Evolutionary conservation across 1,140 invertebrate genomes (phyloP).

Genomic region (Drosophila repleta): DNA sequence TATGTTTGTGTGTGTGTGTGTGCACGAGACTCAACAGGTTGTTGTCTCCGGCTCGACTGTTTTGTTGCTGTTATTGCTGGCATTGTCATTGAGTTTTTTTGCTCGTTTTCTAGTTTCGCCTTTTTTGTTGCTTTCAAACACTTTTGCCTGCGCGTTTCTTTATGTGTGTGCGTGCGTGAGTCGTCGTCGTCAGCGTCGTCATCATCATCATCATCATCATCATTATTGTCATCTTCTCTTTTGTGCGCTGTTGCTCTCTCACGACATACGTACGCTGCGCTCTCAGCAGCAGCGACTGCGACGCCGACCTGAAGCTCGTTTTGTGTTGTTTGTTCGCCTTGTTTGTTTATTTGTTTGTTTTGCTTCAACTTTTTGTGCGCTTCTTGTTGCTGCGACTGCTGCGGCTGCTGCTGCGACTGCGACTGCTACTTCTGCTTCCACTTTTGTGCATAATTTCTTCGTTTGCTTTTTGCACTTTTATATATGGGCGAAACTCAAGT

Average conservation of each 20-base stretch:
- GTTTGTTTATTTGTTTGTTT: conserved; percentile 77
- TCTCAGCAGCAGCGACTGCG: conserved; percentile 29
- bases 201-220: conserved; percentile 10
- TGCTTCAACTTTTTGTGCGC: conserved; percentile 32
- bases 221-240: conserved; percentile 67
- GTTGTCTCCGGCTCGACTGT: conserved; percentile 64
- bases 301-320: conserved; percentile 30
- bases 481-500: conserved; percentile 67
- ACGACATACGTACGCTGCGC: conserved; percentile 25
- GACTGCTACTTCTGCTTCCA: conserved; percentile 6
- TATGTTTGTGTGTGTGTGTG: conserved; percentile 33
- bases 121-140: conserved; percentile 72
- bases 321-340: conserved; percentile 55
- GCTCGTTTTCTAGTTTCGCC: conserved; percentile 74
- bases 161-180: conserved; percentile 43
- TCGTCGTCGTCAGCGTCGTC: conserved; percentile 14
- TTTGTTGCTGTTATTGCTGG: conserved; percentile 39
- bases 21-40: conserved; percentile 66
- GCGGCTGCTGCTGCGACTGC: conserved; percentile 35
- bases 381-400: conserved; percentile 26
- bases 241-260: conserved; percentile 28
- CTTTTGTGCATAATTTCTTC: conserved; percentile 64
- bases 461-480: conserved; percentile 69
- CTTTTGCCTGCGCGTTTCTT: conserved; percentile 72
- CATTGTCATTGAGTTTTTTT: conserved; percentile 76